Base-by-base conservation (phyloP, 2,888 invertebrate species). In the Dicyrtomina minuta region DNA sequence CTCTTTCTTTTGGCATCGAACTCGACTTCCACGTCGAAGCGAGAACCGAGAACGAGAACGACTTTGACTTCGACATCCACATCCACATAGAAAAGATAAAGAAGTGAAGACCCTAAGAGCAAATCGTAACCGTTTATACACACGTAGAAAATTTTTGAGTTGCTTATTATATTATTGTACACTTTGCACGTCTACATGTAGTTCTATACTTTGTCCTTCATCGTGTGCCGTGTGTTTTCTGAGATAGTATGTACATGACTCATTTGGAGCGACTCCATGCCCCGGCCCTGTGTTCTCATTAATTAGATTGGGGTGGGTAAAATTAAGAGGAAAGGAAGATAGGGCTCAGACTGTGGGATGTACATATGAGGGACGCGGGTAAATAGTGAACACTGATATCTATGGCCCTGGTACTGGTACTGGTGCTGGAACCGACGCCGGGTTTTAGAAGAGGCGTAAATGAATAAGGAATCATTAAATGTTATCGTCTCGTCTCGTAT, bases 281-380 rank as follows among this genome's bases (percentile, higher is more conserved):
- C 55, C 59, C 59, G 58, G 62, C 56, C 55, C 59, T 67, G 58
- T 62, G 44, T 67, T 67, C 59, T 59, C 67, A 67, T 67, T 67
- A 67, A 67, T 67, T 67, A 67, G 67, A 67, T 67, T 67, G 67
- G 67, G 46, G 46, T 59, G 67, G 67, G 67, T 43, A 58, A 55
- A 66, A 58, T 55, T 58, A 43, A 58, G 67, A 44, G 58, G 44
- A 51, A 53, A 59, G 8, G 22, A n/a, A 41, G 17, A 60, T 24
- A 26, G 12, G 60, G 15, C n/a, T n/a, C 46, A 6, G 46, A 12
- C 33, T 6, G 46, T 17, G 20, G 46, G 10, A 12, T 12, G 46
- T 46, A 46, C 20, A 6, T 3, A 20, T 17, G 12, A 12, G 46
- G 20, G 60, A 60, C 43, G 43, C 24, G 24, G 46, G 24, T 43